These are phyloP conservation scores for Hymenopus coronatus DNA, from an alignment of 2,888 invertebrate species.

Conservation along the genomic window DNA sequence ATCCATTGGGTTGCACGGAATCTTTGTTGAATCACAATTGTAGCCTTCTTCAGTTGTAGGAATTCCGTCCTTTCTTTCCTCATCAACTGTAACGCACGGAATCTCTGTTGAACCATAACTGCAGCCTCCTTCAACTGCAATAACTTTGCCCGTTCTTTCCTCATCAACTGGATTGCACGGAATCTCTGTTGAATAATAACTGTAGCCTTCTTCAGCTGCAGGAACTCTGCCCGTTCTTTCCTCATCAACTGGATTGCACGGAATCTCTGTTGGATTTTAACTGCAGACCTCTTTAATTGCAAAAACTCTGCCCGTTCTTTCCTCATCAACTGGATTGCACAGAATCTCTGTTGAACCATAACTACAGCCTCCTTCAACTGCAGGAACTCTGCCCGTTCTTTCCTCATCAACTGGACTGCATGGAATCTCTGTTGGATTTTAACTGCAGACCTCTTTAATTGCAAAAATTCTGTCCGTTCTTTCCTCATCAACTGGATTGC, in stretches of 20 bases:
- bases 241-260: background rate
- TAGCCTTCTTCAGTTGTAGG: background rate
- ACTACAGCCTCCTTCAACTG: background rate
- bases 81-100: background rate
- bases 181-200: background rate
- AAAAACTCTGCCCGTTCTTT: background rate
- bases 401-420: background rate
- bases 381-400: background rate
- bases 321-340: background rate
- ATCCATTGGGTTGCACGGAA: background rate
- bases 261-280: background rate
- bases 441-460: background rate
- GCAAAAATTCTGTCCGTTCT: background rate
- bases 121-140: background rate
- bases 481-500: background rate
- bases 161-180: background rate
- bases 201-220: background rate
- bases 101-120: conserved; percentile 10
- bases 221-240: background rate
- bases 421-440: background rate
- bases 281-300: background rate
- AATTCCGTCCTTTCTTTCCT: background rate
- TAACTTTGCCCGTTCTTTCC: background rate
- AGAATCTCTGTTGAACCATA: background rate
- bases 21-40: background rate